A percentile compares a stretch with the other conserved stretches of the same genome.
phyloP scores from a whole-genome alignment of 2,888 invertebrate genomes.

The Harmothoe impar region DNA sequence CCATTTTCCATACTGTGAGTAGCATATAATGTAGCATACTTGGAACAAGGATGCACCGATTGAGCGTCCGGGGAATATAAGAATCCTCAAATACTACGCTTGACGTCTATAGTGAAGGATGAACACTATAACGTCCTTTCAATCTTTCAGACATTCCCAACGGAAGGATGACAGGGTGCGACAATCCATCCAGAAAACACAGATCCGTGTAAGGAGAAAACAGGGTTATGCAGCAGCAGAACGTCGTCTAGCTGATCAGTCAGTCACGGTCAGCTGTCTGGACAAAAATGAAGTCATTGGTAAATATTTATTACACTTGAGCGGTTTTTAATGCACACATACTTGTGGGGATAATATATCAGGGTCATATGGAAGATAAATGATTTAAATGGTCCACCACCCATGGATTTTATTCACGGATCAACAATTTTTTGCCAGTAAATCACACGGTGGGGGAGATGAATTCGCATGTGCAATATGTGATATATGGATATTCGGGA shows the following conservation, averaged over 20 bases:
- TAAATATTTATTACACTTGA: slow-evolving; percentile 66
- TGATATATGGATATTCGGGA: too few relatives aligned
- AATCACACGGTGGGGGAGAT: too few relatives aligned
- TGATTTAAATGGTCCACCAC: too few relatives aligned
- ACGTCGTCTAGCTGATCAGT: slow-evolving; percentile 69
- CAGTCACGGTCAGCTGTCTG: slow-evolving; percentile 70
- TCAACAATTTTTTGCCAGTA: too few relatives aligned
- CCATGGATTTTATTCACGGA: too few relatives aligned
- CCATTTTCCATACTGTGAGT: too few relatives aligned
- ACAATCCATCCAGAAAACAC: slow-evolving; percentile 67
- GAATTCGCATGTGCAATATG: too few relatives aligned
- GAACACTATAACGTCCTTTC: neutral
- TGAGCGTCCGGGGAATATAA: too few relatives aligned
- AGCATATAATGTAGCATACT: too few relatives aligned
- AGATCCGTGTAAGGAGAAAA: slow-evolving; percentile 75
- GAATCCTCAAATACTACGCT: too few relatives aligned
- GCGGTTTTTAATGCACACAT: neutral
- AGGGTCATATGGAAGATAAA: too few relatives aligned
- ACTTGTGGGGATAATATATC: neutral
- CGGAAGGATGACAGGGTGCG: slow-evolving; percentile 49
- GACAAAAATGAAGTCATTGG: slow-evolving; percentile 72
- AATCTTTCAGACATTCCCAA: neutral
- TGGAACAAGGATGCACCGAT: too few relatives aligned
- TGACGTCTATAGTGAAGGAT: neutral
- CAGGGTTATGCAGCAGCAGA: slow-evolving; percentile 79